phyloP scores from a whole-genome alignment of 2,888 invertebrate species.

The Phortica magna region DNA sequence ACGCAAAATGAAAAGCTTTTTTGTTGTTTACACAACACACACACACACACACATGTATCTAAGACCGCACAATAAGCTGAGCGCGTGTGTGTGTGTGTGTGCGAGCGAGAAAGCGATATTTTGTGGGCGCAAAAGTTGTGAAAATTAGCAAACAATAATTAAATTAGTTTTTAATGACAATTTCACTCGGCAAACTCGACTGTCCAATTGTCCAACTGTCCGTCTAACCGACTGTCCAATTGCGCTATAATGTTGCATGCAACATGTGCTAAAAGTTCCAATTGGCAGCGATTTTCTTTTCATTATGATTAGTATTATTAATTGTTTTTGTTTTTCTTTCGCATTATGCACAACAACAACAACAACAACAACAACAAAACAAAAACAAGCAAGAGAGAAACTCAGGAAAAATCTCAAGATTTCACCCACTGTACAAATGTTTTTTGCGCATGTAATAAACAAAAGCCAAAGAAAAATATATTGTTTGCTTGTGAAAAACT shows the following conservation, averaged over 20 bases:
- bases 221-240: no score
- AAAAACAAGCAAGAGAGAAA: slow-evolving; percentile 66
- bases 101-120: no score
- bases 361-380: slow-evolving; percentile 24
- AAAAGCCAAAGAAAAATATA: background rate
- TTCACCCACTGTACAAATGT: slow-evolving; percentile 59
- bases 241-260: no score
- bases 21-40: no score
- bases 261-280: no score
- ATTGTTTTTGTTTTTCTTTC: background rate
- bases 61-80: no score
- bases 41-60: no score
- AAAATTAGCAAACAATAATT: slow-evolving; percentile 45
- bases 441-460: slow-evolving; percentile 15
- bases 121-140: slow-evolving; percentile 25
- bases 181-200: slow-evolving; percentile 55
- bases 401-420: slow-evolving; percentile 56
- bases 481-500: background rate
- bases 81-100: no score
- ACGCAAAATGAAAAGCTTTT: no score
- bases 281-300: background rate
- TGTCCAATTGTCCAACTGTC: no score
- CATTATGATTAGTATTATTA: background rate
- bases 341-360: background rate
- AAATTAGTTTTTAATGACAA: slow-evolving; percentile 58